Percentiles rank a stretch among this genome's conserved stretches.
These are phyloP conservation scores for Otus scops DNA, from an alignment of 2,797 vertebrate species.

Conservation along the genomic window DNA sequence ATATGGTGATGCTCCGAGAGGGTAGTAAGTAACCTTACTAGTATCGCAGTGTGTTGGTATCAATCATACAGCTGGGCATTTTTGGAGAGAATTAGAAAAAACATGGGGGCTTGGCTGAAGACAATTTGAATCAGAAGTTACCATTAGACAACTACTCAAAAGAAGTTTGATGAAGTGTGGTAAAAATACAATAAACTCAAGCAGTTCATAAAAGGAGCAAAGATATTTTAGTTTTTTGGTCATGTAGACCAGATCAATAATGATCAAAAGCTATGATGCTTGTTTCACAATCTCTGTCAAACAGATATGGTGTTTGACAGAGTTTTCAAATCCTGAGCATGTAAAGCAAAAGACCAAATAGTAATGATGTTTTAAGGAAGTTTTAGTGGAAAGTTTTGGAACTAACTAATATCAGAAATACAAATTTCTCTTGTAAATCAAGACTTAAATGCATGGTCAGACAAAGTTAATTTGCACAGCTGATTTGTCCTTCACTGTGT, in stretches of 20 bases:
- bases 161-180: not conserved
- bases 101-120: not conserved
- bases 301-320: fast-evolving
- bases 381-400: not conserved
- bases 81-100: not conserved
- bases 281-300: not conserved
- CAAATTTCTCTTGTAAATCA: not conserved
- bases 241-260: not conserved
- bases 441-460: not conserved
- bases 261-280: not conserved
- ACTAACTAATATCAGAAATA: not conserved
- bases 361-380: not conserved
- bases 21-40: not conserved
- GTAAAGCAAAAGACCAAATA: not conserved
- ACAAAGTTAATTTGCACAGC: not conserved
- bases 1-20: not conserved
- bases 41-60: not conserved
- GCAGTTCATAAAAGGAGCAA: not conserved
- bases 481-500: not conserved
- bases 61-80: not conserved
- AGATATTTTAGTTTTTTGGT: not conserved
- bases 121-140: not conserved
- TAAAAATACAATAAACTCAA: not conserved
- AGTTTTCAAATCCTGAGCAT: not conserved
- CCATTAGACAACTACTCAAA: not conserved